Conservation (phyloP, 2,797 vertebrate species). For the Bufotes viridis region DNA sequence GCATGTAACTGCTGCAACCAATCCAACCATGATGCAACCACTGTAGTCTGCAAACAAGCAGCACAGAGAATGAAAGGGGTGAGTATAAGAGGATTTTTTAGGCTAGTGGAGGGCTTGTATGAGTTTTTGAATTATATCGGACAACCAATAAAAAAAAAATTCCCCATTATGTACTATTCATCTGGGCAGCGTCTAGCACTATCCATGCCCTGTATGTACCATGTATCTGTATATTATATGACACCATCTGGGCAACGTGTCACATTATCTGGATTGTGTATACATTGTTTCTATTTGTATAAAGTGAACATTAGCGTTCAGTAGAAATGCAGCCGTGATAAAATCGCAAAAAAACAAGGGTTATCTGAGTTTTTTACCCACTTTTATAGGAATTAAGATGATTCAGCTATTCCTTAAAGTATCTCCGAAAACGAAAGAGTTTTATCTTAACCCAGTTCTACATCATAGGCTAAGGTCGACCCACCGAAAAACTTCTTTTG, state of each 20-base stretch:
- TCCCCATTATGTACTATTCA: no score
- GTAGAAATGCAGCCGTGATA: not conserved
- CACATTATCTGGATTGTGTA: not conserved
- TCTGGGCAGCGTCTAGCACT: no score
- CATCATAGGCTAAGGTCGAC: not conserved
- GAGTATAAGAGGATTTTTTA: no score
- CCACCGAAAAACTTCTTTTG: constrained; percentile 11
- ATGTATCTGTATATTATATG: not conserved
- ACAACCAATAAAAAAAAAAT: no score
- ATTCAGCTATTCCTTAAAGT: constrained; percentile 17
- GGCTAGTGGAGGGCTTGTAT: no score
- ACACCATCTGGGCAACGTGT: no score
- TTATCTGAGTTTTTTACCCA: not conserved
- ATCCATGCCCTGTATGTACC: not conserved
- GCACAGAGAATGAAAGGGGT: no score
- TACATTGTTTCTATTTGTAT: not conserved
- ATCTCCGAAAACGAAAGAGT: not conserved
- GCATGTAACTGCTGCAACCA: no score
- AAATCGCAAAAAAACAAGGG: not conserved
- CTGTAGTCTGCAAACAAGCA: no score
- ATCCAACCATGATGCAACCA: no score
- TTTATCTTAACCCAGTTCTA: not conserved
- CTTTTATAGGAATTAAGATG: constrained; percentile 26
- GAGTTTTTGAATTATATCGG: no score
- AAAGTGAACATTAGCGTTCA: not conserved